Evolutionary conservation across 2,797 vertebrate species (phyloP).

Genomic region (Pygocentrus nattereri): DNA sequence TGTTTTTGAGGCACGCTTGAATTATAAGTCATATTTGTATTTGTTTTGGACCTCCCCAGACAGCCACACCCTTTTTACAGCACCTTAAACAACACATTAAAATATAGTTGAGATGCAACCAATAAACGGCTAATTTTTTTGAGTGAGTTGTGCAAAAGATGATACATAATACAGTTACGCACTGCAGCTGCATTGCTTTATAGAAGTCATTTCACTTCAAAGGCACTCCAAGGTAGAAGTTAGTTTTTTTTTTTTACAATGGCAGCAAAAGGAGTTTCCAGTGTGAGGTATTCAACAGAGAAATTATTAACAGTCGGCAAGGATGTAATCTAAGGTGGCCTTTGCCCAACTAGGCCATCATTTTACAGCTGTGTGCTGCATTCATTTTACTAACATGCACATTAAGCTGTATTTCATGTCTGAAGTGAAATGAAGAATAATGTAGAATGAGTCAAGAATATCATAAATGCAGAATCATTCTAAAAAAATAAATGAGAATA

Average conservation of each 20-base stretch:
- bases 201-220: not conserved
- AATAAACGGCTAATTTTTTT: not conserved
- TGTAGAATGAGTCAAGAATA: not conserved
- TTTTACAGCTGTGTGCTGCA: not conserved
- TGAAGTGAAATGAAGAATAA: not conserved
- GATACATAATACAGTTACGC: not conserved
- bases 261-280: slow-evolving; percentile 13
- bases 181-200: not conserved
- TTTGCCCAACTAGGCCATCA: not conserved
- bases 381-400: not conserved
- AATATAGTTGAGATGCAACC: too few relatives aligned
- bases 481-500: too few relatives aligned
- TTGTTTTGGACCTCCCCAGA: not conserved
- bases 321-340: not conserved
- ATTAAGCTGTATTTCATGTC: not conserved
- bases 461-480: too few relatives aligned
- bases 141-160: not conserved
- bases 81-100: not conserved
- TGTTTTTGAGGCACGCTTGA: not conserved
- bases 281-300: not conserved
- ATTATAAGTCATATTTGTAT: not conserved
- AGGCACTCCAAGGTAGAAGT: not conserved
- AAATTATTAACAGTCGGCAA: not conserved
- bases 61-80: not conserved
- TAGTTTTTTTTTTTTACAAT: not conserved